A percentile compares a stretch with the other conserved stretches of the same genome.
Conservation (phyloP, 2,888 invertebrate genomes). For the Cheilosia soror region DNA sequence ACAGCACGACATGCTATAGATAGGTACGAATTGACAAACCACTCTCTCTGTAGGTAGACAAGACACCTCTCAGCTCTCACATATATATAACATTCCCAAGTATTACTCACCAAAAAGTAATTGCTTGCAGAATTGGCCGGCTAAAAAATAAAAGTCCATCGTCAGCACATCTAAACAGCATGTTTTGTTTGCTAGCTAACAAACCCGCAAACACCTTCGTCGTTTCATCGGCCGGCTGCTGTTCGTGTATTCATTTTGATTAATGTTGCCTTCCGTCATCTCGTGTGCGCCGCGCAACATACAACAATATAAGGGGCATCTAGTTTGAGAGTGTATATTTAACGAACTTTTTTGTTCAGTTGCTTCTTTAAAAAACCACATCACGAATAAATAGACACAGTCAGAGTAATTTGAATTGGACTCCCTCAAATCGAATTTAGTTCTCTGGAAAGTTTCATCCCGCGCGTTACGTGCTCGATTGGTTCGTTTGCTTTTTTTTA, state of each 20-base stretch:
- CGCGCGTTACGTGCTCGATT: constrained; percentile 58
- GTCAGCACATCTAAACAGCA: constrained; percentile 31
- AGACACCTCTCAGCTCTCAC: not conserved
- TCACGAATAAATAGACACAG: constrained; percentile 46
- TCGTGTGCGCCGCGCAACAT: constrained; percentile 40
- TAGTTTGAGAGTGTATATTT: constrained; percentile 32
- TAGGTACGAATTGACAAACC: not conserved
- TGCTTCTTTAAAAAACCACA: constrained; percentile 45
- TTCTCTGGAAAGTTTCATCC: constrained; percentile 68
- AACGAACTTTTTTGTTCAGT: constrained; percentile 40
- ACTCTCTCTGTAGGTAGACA: not conserved
- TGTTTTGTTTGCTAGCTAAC: constrained; percentile 5
- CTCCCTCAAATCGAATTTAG: constrained; percentile 64
- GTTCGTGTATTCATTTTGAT: constrained; percentile 27
- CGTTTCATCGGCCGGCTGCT: constrained; percentile 10
- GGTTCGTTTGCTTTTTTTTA: constrained; percentile 50
- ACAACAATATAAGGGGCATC: constrained; percentile 44
- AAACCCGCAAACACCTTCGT: constrained; percentile 10
- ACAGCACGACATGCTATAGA: not conserved
- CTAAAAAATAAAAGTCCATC: constrained; percentile 11
- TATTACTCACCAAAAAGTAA: constrained; percentile 40
- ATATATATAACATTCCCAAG: constrained; percentile 22
- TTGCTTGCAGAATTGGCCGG: not conserved
- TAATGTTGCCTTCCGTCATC: constrained; percentile 54
- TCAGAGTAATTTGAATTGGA: constrained; percentile 29